These are phyloP conservation scores for Accipiter cooperii DNA, from an alignment of 2,113 vertebrate genomes.

Conservation along the genomic window DNA sequence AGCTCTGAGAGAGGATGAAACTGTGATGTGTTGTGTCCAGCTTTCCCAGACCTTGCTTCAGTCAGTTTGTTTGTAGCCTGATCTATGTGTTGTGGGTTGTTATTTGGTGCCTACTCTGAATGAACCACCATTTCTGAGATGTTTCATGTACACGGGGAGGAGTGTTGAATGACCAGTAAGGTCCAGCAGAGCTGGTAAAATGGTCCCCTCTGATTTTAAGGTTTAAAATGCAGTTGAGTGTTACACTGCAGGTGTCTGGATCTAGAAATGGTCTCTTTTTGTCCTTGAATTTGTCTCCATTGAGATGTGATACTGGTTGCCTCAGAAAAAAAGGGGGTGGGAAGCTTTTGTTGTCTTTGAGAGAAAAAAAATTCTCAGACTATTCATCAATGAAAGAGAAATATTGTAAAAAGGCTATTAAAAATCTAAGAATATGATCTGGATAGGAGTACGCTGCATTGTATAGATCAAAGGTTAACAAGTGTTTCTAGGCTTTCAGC, in stretches of 20 bases:
- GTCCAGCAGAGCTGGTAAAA: neutral
- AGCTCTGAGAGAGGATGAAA: neutral
- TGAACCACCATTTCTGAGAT: accelerated
- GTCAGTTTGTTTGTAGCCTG: neutral
- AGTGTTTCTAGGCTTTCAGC: neutral
- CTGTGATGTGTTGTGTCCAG: accelerated
- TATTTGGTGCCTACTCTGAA: neutral
- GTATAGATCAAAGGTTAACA: neutral
- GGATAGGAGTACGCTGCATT: no score
- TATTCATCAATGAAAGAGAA: neutral
- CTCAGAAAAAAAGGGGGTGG: neutral
- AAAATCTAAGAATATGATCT: neutral
- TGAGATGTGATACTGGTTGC: neutral
- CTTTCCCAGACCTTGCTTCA: neutral
- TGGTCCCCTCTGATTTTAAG: neutral
- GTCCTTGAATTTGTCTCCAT: neutral
- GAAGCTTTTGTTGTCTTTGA: neutral
- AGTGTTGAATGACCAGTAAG: neutral
- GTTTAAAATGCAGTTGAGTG: neutral
- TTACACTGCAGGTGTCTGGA: neutral
- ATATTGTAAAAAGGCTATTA: neutral
- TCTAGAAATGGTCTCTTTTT: neutral
- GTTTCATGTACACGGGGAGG: neutral
- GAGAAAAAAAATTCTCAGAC: neutral
- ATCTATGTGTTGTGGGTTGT: neutral